Percentiles rank a stretch among this genome's conserved stretches.
Evolutionary conservation across 2,888 invertebrate species (phyloP).

Genomic region (Taphrorychus bicolor): DNA sequence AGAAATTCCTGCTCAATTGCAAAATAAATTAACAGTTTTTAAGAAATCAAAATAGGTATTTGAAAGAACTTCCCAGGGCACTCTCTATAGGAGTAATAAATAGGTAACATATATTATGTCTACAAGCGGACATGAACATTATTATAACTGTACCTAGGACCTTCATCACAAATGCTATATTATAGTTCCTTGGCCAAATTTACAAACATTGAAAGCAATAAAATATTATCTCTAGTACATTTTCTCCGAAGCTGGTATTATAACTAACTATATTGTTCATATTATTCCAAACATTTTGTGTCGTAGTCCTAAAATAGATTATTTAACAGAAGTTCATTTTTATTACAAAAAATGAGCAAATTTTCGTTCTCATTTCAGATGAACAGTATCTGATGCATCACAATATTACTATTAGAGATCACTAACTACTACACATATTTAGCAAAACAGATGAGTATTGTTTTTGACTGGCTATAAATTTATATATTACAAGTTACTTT

Average conservation of each 20-base stretch:
- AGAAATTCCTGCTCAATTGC: not conserved
- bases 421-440: constrained; percentile 45
- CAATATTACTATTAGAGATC: constrained; percentile 55
- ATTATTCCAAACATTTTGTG: not conserved
- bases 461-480: constrained; percentile 52
- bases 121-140: constrained; percentile 35
- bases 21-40: not conserved
- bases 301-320: not conserved
- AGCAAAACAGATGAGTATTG: constrained; percentile 55
- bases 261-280: not conserved
- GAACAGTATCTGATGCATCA: constrained; percentile 52
- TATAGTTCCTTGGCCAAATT: not conserved
- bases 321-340: not conserved
- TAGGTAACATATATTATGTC: constrained; percentile 41
- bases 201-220: constrained; percentile 1
- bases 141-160: constrained; percentile 11
- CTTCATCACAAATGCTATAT: constrained; percentile 4
- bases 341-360: constrained; percentile 54
- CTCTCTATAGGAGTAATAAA: constrained; percentile 1
- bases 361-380: constrained; percentile 50
- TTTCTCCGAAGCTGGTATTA: not conserved
- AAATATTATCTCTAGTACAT: not conserved
- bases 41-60: not conserved
- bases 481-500: not conserved
- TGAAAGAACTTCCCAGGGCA: not conserved